Evolutionary conservation across 2,888 invertebrate genomes (phyloP).

Genomic region (Polietes domitor): DNA sequence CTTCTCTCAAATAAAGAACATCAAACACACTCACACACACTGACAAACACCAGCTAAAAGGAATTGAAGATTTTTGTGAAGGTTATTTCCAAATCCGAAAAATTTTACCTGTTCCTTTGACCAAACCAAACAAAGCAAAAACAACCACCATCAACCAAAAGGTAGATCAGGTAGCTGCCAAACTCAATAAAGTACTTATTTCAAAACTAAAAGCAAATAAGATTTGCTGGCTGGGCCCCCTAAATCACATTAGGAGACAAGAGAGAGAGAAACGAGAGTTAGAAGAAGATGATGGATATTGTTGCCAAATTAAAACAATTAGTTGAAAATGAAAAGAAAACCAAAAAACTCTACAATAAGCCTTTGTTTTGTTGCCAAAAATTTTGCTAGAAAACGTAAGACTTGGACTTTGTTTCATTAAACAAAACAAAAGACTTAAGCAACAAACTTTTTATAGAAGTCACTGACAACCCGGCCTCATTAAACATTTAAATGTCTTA

Average conservation of each 20-base stretch:
- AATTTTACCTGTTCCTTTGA: constrained; percentile 1
- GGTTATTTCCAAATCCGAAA: constrained; percentile 25
- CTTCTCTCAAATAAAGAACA: constrained; percentile 27
- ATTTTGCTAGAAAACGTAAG: neutral
- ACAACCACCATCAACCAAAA: constrained; percentile 19
- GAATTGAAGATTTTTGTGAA: constrained; percentile 64
- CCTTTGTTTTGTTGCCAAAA: neutral
- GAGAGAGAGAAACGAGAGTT: neutral
- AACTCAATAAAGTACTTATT: constrained; percentile 24
- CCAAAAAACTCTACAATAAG: no score
- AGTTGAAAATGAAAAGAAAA: neutral
- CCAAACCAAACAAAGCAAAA: neutral
- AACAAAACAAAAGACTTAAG: neutral
- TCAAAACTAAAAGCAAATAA: constrained; percentile 42
- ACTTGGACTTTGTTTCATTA: neutral
- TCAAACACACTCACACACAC: constrained; percentile 26
- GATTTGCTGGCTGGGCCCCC: constrained; percentile 25
- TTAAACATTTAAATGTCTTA: constrained; percentile 21
- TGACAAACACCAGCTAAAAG: constrained; percentile 17
- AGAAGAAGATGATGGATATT: no score
- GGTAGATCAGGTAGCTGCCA: constrained; percentile 52
- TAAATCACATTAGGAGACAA: neutral
- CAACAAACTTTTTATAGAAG: neutral
- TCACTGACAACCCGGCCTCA: no score
- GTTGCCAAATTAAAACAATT: neutral